Percentiles rank a stretch among this genome's conserved stretches.
phyloP scores from a whole-genome alignment of 1,140 invertebrate species.

The Calliopsis andreniformis region DNA sequence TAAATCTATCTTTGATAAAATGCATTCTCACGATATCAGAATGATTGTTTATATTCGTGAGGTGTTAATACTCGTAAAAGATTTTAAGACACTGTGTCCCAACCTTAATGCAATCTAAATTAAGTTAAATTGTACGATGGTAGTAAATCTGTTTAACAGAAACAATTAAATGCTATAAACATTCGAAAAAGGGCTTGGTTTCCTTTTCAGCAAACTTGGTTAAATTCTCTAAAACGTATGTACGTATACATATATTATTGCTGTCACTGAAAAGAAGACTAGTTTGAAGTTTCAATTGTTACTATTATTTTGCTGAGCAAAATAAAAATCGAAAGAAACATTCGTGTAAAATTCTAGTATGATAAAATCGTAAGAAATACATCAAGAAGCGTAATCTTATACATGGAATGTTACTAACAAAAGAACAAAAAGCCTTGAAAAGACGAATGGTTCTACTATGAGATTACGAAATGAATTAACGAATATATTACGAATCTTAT shows the following conservation, averaged over 20 bases:
- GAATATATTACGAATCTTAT: slow-evolving; percentile 49
- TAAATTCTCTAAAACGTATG: no score
- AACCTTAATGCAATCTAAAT: slow-evolving; percentile 29
- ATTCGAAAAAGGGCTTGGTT: not conserved
- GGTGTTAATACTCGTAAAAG: slow-evolving; percentile 9
- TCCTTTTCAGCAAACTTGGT: slow-evolving; percentile 3
- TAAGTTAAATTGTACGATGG: slow-evolving; percentile 29
- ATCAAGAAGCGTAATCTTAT: not conserved
- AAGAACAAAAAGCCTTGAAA: slow-evolving; percentile 15
- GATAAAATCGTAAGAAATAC: not conserved
- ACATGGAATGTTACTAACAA: slow-evolving; percentile 23
- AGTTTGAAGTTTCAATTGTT: not conserved
- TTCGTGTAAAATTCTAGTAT: not conserved
- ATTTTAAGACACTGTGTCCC: slow-evolving; percentile 7
- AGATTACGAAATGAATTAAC: slow-evolving; percentile 53
- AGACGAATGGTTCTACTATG: slow-evolving; percentile 23
- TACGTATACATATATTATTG: no score
- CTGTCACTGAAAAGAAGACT: not conserved
- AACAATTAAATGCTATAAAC: slow-evolving; percentile 13
- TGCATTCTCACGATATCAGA: not conserved
- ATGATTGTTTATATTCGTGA: not conserved
- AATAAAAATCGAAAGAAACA: not conserved
- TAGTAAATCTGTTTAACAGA: not conserved
- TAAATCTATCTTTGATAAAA: slow-evolving; percentile 26
- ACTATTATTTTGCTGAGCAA: not conserved